Evolutionary conservation across 1,140 invertebrate species (phyloP).

Genomic region (Platyscapa corneri): DNA sequence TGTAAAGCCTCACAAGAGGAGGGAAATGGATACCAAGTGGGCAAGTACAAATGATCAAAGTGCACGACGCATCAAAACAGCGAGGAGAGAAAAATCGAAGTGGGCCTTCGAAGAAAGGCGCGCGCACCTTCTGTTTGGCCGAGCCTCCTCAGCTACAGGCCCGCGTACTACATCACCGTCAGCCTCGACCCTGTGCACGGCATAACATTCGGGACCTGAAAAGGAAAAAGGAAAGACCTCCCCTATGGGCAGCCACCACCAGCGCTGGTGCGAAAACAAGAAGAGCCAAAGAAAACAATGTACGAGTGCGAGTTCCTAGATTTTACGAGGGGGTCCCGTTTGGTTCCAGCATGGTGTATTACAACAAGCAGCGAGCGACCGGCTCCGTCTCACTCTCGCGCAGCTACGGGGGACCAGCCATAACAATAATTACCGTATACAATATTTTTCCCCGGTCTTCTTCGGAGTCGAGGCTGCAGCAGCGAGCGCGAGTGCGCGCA

Average conservation of each 20-base stretch:
- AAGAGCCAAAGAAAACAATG: conserved; percentile 46
- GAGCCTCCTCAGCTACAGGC: neutral
- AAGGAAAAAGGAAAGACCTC: neutral
- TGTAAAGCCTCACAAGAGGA: neutral
- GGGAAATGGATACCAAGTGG: conserved; percentile 6
- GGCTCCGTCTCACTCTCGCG: neutral
- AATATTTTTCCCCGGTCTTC: conserved; percentile 40
- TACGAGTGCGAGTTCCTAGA: conserved; percentile 3
- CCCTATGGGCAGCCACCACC: neutral
- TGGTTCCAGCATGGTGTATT: conserved; percentile 55
- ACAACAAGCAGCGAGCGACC: conserved; percentile 33
- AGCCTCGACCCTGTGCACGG: neutral
- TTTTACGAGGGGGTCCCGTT: conserved; percentile 48
- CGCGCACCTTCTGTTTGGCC: neutral
- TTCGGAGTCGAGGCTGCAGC: neutral
- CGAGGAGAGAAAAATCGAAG: conserved; percentile 12
- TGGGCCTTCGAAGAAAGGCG: neutral
- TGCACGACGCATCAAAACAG: conserved; percentile 25
- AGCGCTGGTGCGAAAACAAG: neutral
- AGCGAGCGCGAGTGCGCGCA: neutral
- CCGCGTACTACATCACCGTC: neutral
- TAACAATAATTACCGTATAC: conserved; percentile 55
- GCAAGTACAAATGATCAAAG: conserved; percentile 18
- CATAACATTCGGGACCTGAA: neutral
- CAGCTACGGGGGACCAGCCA: conserved; percentile 31